Evolutionary conservation across 2,888 invertebrate species (phyloP), one percentile per base, ranked within the genome.

Genomic region (Ophion ventricosus): DNA sequence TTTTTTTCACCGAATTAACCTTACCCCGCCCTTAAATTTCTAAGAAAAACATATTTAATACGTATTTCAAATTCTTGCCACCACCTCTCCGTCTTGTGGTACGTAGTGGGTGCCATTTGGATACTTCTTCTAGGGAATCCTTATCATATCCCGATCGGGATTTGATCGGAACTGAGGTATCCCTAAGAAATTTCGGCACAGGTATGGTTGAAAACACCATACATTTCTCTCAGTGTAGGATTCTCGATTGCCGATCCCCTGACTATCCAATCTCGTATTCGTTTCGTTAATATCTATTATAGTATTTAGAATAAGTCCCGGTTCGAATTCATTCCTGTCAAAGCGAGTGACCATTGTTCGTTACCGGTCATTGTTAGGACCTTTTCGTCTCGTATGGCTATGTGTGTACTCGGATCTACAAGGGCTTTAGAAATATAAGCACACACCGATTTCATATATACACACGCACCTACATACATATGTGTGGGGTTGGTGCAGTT

Each of bases 241-340:
- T 8, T 49, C 29, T 69, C 35, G 4, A 11, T 7, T 59, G 10
- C 10, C 14, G n/a, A 43, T 17, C 29, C 20, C 17, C 54, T 8
- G 63, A 64, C 54, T 54, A 23, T 11, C 20, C 49, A 54, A 54
- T 75, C 43, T 54, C 43, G 57, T 57, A 59, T 66, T 59, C 76
- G 77, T 85, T 90, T 90, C 89, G 88, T 90, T 90, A 88, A 90
- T 88, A 86, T 88, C 90, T 89, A 89, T 91, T 90, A 89, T 90
- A 85, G 70, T n/a, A 25, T 72, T 54, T 66, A 43, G 14, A 80
- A 84, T 86, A 89, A 88, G 72, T 84, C 87, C 87, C 83, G 84
- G 80, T 73, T 70, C 14, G 85, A 85, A 89, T 89, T 89, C 87
- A 84, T 87, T 87, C 85, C 86, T 87, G 84, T 67, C 66, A 81